These are phyloP conservation scores for Pseudomyrmex flavicornis DNA, from an alignment of 1,140 invertebrate species.

Conservation along the genomic window DNA sequence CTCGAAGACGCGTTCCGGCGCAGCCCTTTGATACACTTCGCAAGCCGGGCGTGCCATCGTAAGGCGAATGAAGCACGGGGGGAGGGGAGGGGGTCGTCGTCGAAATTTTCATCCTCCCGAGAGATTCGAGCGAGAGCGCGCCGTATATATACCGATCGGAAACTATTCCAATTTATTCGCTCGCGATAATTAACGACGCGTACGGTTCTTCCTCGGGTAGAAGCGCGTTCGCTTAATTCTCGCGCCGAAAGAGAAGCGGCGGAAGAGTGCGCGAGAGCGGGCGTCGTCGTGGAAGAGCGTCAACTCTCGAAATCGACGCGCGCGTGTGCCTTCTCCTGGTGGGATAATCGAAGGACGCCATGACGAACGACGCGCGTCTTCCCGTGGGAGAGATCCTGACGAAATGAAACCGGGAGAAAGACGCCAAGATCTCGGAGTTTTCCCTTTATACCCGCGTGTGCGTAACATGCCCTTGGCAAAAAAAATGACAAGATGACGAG, in stretches of 20 bases:
- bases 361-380: conserved; percentile 72
- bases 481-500: conserved; percentile 7
- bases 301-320: conserved; percentile 52
- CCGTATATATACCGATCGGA: not conserved
- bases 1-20: not conserved
- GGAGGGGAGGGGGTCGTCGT: too few relatives aligned
- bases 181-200: conserved; percentile 59
- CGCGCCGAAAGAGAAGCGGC: not conserved
- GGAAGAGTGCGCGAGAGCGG: too few relatives aligned
- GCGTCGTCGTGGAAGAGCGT: conserved; percentile 6
- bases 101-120: conserved; percentile 39
- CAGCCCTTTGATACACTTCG: not conserved
- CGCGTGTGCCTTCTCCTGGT: conserved; percentile 43
- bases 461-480: conserved; percentile 64
- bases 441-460: conserved; percentile 54
- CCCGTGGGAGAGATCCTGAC: conserved; percentile 57
- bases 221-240: conserved; percentile 35
- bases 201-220: not conserved
- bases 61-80: not conserved
- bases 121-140: not conserved
- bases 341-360: conserved; percentile 72
- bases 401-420: conserved; percentile 56
- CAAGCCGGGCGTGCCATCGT: not conserved
- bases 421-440: conserved; percentile 64
- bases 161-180: conserved; percentile 68